Conservation (phyloP, 2,888 invertebrate genomes). For the Linnaemya vulpina region DNA sequence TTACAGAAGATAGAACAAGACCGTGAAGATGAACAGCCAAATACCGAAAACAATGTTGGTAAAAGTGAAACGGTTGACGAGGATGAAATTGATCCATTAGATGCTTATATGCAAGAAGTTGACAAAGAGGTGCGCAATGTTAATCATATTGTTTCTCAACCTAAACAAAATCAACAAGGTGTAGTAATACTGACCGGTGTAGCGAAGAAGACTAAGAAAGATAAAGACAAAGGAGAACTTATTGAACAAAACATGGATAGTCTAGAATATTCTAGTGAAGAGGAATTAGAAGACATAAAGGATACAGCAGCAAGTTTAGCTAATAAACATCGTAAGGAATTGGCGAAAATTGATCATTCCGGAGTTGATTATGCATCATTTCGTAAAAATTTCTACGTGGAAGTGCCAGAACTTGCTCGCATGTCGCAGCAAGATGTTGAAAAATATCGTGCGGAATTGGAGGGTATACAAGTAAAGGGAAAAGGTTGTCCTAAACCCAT, state of each 20-base stretch:
- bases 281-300: conserved; percentile 96
- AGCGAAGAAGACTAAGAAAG: conserved; percentile 89
- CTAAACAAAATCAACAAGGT: conserved; percentile 83
- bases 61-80: conserved; percentile 70
- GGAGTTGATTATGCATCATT: conserved; percentile 94
- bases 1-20: conserved; percentile 69
- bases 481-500: conserved; percentile 98
- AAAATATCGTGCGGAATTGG: conserved; percentile 92
- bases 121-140: conserved; percentile 84
- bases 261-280: conserved; percentile 98
- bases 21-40: conserved; percentile 83
- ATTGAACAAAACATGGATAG: conserved; percentile 99
- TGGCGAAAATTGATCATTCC: conserved; percentile 96
- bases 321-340: conserved; percentile 95
- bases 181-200: conserved; percentile 93
- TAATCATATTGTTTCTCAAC: conserved; percentile 83
- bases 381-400: conserved; percentile 98
- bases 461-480: conserved; percentile 97
- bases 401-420: conserved; percentile 96
- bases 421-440: conserved; percentile 96
- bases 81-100: conserved; percentile 95
- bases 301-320: conserved; percentile 94
- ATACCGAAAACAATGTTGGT: conserved; percentile 80
- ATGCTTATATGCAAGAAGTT: conserved; percentile 97
- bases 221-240: conserved; percentile 95